Conservation (phyloP, 2,113 vertebrate species). For the Oostethus manadensis region DNA sequence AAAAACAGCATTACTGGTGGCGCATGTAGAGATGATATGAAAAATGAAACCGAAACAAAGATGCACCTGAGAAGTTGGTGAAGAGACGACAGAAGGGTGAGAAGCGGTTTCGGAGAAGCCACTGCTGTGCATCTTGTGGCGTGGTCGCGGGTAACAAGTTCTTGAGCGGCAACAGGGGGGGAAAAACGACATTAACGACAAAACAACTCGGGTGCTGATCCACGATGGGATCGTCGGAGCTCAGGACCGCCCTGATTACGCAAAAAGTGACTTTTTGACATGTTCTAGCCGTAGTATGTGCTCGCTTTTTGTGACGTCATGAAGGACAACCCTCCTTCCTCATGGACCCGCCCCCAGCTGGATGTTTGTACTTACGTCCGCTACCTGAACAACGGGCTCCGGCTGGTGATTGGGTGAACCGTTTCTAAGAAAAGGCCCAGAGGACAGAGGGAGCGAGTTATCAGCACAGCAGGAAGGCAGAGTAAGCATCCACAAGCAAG, state of each 20-base stretch:
- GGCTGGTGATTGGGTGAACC: conserved; percentile 85
- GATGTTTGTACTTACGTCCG: conserved; percentile 63
- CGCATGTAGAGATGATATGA: not conserved
- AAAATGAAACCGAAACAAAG: not conserved
- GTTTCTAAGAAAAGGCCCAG: conserved; percentile 71
- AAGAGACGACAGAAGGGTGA: conserved; percentile 90
- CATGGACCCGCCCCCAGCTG: too few species aligned
- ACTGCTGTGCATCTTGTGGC: conserved; percentile 94
- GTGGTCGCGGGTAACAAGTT: conserved; percentile 90
- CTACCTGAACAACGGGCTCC: conserved; percentile 67
- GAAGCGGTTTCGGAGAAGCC: conserved; percentile 94
- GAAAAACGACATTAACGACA: not conserved
- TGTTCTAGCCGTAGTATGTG: too few species aligned
- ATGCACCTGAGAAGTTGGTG: conserved; percentile 93
- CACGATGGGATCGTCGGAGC: too few species aligned
- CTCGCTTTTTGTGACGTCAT: too few species aligned
- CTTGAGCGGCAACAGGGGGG: conserved; percentile 55
- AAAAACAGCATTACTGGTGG: too few species aligned
- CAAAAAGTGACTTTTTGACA: too few species aligned
- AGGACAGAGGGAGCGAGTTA: not conserved
- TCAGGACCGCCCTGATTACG: too few species aligned
- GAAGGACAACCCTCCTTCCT: too few species aligned
- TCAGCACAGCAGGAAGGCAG: not conserved
- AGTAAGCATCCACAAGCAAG: not conserved
- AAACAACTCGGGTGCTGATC: too few species aligned